Evolutionary conservation across 2,888 invertebrate species (phyloP), one percentile per base, ranked within the genome.

Genomic region (Bugula neritina): DNA sequence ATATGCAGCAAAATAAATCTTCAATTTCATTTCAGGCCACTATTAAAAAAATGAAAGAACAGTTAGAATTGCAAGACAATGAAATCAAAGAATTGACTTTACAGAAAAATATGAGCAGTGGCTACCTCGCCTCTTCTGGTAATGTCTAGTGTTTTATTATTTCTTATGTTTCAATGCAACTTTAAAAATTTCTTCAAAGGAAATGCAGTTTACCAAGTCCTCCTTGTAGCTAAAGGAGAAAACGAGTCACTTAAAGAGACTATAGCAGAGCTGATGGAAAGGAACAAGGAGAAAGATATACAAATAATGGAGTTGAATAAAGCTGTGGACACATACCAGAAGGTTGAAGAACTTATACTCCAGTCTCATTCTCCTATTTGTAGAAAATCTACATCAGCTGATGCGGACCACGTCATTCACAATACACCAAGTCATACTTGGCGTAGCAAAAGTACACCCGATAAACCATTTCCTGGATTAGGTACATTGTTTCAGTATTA

Each of bases 301-400:
- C 84, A 85, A 77, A 82, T 86, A 73, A 84, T 83, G 55, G 84
- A 84, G 69, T 76, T 86, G 73, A 77, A 82, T 55, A 79, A 79
- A 63, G 73, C 81, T 54, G 73, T 84, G 72, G 76, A 77, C 69
- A 76, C 81, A 34, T 84, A 83, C 77, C 79, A 80, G 74, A 78
- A 79, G 71, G 79, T 83, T 31, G 83, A 84, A 72, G 83, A 84
- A 72, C 76, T 81, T 70, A 78, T 82, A 10, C 77, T 80, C 13
- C 78, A 80, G 71, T 78, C 79, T 58, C 80, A 81, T 72, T 27
- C 63, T 31, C 13, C 63, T 17, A 63, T 13, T 10, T 31, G 31
- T 34, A 13, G 17, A 10, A 63, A 31, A 31, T 63, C 63, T 2
- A 31, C 43, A 3, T 43, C 43, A 10, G 43, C 43, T 17, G 43